These are phyloP conservation scores for Troilus luridus DNA, from an alignment of 2,888 invertebrate species.

Conservation along the genomic window DNA sequence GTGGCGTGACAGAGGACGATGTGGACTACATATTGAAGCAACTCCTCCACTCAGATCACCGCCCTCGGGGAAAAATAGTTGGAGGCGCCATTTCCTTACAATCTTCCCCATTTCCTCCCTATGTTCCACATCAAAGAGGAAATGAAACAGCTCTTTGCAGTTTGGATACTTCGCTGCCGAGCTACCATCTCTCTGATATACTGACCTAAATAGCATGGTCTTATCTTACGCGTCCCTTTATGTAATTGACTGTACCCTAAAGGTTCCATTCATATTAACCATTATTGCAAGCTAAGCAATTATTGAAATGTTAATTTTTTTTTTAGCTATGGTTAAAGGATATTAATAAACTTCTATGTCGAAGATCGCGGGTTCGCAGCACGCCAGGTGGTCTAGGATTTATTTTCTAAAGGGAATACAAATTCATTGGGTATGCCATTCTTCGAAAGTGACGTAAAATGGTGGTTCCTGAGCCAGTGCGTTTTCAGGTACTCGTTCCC, in stretches of 20 bases:
- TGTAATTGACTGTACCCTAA: background rate
- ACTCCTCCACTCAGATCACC: conserved; percentile 22
- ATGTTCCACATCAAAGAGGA: conserved; percentile 45
- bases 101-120: conserved; percentile 42
- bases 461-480: no score
- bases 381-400: no score
- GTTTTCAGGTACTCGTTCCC: no score
- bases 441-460: no score
- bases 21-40: conserved; percentile 43
- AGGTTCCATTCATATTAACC: background rate
- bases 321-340: no score
- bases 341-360: no score
- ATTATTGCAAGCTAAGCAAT: background rate
- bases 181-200: conserved; percentile 20
- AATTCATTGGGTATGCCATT: no score
- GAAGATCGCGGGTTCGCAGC: no score
- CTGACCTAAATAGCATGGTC: background rate
- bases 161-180: background rate
- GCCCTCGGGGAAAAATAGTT: conserved; percentile 43
- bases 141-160: conserved; percentile 36
- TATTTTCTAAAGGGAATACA: no score
- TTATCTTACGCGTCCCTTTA: background rate
- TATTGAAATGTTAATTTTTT: background rate
- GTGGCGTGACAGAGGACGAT: conserved; percentile 42
- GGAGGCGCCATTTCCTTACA: conserved; percentile 35